Base-by-base conservation (phyloP, 2,113 vertebrate species). In the Centropus unirufus region DNA sequence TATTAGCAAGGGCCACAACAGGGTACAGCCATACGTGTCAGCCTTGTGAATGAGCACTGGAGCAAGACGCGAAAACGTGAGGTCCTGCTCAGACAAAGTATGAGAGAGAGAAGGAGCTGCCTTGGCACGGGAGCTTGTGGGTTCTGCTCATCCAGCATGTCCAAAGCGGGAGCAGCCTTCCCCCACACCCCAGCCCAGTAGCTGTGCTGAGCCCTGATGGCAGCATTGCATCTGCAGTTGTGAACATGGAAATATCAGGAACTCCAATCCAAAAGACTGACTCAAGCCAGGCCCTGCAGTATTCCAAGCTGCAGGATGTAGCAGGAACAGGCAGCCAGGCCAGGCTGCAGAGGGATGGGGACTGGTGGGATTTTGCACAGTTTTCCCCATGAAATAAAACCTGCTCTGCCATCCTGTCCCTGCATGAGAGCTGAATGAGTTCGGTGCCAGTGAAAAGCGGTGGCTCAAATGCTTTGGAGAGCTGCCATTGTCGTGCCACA, bases 21-120 rank as follows among this genome's bases (percentile, higher is more conserved):
- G 83, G 70, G 78, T 85, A 79, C 78, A 94, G 79, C 82, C 89
- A 51, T 66, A 92, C 19, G 30, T 95, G 95, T 92, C 91, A 95
- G 95, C 87, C 95, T 47, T 94, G 92, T 86, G 93, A 94, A 95
- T 55, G 90, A 95, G 91, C 39, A 42, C 87, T 87, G 96, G 84
- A 91, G 94, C 91, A 89, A 54, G 75, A 90, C 88, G 89, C 0
- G 0, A 73, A 74, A 64, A 57, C 54, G 81, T 8, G 93, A 85
- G 82, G 86, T 91, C 81, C 91, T 85, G 95, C 91, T 91, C 51
- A 92, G 87, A 30, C 15, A 30, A 29, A 83, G 42, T 22, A 24
- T 19, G 72, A 30, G 75, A 64, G 85, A 62, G 79, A 83, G 42
- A 30, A 80, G 89, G 63, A 76, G 90, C 75, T 88, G 63, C 77